A percentile compares a stretch with the other conserved stretches of the same genome.
phyloP scores from a whole-genome alignment of 2,113 vertebrate genomes.

The Microtus montanus region DNA sequence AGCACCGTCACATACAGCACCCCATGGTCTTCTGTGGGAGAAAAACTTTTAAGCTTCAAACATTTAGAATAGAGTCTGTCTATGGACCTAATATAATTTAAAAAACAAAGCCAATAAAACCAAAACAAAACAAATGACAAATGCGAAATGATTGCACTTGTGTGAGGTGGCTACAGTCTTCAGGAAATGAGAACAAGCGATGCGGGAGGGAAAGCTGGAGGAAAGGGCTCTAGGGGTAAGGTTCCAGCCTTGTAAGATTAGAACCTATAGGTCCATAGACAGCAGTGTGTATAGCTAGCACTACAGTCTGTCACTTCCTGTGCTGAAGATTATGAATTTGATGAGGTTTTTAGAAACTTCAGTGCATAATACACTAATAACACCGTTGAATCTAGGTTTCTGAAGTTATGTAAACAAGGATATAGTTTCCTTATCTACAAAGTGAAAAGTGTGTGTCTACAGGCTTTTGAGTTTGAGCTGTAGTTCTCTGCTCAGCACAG shows the following conservation, averaged over 20 bases:
- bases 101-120: not conserved
- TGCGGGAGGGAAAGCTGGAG: not conserved
- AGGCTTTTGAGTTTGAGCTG: not conserved
- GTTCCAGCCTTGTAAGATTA: not conserved
- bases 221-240: not conserved
- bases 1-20: not conserved
- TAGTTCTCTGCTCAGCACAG: not conserved
- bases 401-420: not conserved
- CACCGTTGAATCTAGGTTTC: not conserved
- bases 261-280: not conserved
- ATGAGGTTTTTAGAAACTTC: not conserved
- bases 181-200: not conserved
- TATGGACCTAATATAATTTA: not conserved
- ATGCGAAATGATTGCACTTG: not conserved
- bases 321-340: not conserved
- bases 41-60: slow-evolving; percentile 1
- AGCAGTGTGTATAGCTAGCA: not conserved
- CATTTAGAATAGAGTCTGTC: not conserved
- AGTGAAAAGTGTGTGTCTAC: not conserved
- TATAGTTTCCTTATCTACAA: not conserved
- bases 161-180: not conserved
- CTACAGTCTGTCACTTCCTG: not conserved
- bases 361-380: not conserved
- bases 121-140: not conserved
- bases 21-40: not conserved